Evolutionary conservation across 2,797 vertebrate species (phyloP).

Genomic region (Acanthis flammea): DNA sequence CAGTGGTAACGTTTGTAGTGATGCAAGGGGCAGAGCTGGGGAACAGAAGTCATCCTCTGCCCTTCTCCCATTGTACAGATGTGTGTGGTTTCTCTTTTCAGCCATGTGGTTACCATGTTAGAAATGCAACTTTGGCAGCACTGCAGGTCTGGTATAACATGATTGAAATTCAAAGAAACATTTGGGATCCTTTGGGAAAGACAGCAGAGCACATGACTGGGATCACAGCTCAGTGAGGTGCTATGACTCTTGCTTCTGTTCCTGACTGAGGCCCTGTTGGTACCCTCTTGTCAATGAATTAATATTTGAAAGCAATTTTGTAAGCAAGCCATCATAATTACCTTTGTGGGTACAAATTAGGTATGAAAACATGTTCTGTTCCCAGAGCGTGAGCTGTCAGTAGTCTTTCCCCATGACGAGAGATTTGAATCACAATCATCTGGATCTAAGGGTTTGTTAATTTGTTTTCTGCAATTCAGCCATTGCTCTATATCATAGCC

Average conservation of each 20-base stretch:
- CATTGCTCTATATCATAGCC: not conserved
- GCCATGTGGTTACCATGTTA: not conserved
- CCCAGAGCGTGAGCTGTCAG: not conserved
- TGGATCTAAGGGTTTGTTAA: not conserved
- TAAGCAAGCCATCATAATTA: not conserved
- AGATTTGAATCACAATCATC: not conserved
- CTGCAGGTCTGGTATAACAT: not conserved
- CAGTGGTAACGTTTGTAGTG: not conserved
- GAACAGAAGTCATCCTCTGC: not conserved
- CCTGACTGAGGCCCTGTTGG: not conserved
- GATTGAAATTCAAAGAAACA: not conserved
- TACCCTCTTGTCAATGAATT: not conserved
- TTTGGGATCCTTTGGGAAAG: not conserved
- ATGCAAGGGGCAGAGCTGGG: not conserved
- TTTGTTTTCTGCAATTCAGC: not conserved
- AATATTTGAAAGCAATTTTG: not conserved
- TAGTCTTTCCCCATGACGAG: not conserved
- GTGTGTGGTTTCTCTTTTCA: not conserved
- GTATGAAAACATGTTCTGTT: not conserved
- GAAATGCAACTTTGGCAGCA: not conserved
- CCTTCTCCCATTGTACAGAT: not conserved
- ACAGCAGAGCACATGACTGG: accelerated
- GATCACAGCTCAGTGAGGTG: not conserved
- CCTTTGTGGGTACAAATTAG: not conserved
- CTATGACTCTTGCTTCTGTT: not conserved